phyloP scores from a whole-genome alignment of 2,888 invertebrate genomes.

The Ichneumon xanthorius region DNA sequence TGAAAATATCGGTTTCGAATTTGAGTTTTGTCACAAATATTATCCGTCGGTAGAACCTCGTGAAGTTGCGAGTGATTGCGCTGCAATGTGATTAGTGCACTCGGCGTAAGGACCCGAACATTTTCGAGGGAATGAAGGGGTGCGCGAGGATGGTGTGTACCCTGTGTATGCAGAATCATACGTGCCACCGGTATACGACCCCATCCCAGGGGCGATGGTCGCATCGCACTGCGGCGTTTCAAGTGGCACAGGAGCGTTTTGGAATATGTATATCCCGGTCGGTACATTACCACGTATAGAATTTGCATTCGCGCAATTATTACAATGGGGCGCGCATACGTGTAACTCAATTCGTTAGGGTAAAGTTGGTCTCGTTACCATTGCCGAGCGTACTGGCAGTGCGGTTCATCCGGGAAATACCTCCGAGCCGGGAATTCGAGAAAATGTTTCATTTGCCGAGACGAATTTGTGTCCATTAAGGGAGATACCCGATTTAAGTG shows the following conservation, averaged over 20 bases:
- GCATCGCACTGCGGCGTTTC: neutral
- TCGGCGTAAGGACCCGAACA: neutral
- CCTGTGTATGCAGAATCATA: neutral
- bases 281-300: constrained; percentile 14
- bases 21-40: neutral
- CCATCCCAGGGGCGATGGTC: neutral
- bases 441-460: neutral
- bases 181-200: neutral
- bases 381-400: neutral
- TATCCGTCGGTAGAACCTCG: neutral
- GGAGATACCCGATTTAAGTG: neutral
- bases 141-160: neutral
- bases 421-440: neutral
- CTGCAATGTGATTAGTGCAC: neutral
- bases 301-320: constrained; percentile 4
- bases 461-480: neutral
- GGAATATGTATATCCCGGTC: neutral
- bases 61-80: neutral
- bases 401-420: neutral
- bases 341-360: constrained; percentile 3
- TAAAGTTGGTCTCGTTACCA: neutral
- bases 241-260: neutral
- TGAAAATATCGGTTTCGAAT: neutral
- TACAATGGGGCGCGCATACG: constrained; percentile 2
- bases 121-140: neutral